Conservation (phyloP, 2,888 invertebrate genomes). For the Brachynemurus nebulosus region DNA sequence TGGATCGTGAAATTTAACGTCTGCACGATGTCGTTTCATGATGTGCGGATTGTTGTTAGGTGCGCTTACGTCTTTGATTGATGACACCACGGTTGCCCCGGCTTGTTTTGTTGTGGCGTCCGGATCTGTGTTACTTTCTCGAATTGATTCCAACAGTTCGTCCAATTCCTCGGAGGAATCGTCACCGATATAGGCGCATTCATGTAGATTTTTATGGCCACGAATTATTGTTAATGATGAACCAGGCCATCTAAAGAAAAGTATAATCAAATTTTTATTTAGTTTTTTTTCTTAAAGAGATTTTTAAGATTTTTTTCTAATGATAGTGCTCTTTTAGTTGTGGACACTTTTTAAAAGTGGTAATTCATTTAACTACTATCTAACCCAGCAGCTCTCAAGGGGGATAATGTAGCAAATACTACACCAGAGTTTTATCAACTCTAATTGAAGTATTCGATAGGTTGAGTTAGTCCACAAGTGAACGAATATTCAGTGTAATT, state of each 20-base stretch:
- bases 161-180: constrained; percentile 64
- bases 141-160: constrained; percentile 33
- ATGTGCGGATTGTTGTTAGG: constrained; percentile 44
- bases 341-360: too few relatives aligned
- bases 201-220: constrained; percentile 61
- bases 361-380: too few relatives aligned
- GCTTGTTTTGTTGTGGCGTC: constrained; percentile 23
- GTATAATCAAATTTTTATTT: too few relatives aligned
- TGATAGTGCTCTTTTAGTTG: too few relatives aligned
- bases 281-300: too few relatives aligned
- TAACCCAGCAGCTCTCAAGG: too few relatives aligned
- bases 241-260: constrained; percentile 49
- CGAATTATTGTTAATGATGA: constrained; percentile 62
- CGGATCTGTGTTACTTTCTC: constrained; percentile 19
- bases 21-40: constrained; percentile 48
- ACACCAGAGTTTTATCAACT: too few relatives aligned
- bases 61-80: constrained; percentile 24
- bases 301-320: too few relatives aligned
- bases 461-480: too few relatives aligned
- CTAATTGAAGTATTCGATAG: too few relatives aligned
- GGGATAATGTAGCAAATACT: too few relatives aligned
- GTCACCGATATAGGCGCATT: constrained; percentile 69
- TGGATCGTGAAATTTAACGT: constrained; percentile 47
- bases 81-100: constrained; percentile 23
- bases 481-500: too few relatives aligned